These are phyloP conservation scores for Odontamblyopus lacepedii DNA, from an alignment of 2,797 vertebrate genomes.

Conservation along the genomic window DNA sequence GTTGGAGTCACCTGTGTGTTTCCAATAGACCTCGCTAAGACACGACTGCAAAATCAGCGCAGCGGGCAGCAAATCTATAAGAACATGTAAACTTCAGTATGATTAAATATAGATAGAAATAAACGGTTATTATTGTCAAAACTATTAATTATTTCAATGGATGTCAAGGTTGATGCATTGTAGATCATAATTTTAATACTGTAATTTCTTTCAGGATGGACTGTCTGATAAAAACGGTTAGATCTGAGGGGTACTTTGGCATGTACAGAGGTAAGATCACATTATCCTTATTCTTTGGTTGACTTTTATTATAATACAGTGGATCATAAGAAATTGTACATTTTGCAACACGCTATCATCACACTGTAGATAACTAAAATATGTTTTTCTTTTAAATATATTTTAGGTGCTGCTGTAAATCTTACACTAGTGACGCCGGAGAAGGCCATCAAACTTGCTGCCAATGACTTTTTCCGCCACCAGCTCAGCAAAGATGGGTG, in stretches of 20 bases:
- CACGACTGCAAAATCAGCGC: conserved; percentile 86
- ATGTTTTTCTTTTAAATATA: neutral
- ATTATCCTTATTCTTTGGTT: neutral
- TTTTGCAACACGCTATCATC: no score
- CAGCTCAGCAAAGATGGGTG: conserved; percentile 80
- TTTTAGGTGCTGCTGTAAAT: conserved; percentile 82
- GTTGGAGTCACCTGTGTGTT: conserved; percentile 89
- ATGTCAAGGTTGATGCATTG: neutral
- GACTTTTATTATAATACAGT: neutral
- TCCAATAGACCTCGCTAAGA: conserved; percentile 87
- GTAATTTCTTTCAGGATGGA: conserved; percentile 75
- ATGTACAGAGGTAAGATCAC: conserved; percentile 86
- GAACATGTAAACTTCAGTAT: conserved; percentile 76
- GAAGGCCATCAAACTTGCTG: conserved; percentile 85
- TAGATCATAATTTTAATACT: neutral
- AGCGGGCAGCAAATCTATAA: conserved; percentile 82
- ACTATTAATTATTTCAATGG: neutral
- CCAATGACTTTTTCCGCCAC: conserved; percentile 84
- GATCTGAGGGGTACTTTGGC: conserved; percentile 86
- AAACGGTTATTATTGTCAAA: neutral
- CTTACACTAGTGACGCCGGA: conserved; percentile 85
- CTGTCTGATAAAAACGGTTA: conserved; percentile 85
- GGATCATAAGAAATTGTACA: no score
- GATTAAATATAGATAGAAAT: neutral
- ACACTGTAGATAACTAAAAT: no score